Percentiles rank a stretch among this genome's conserved stretches.
Evolutionary conservation across 92 coral and sea anemone genomes (phyloP).

Genomic region (Anthopleura xanthogrammica): DNA sequence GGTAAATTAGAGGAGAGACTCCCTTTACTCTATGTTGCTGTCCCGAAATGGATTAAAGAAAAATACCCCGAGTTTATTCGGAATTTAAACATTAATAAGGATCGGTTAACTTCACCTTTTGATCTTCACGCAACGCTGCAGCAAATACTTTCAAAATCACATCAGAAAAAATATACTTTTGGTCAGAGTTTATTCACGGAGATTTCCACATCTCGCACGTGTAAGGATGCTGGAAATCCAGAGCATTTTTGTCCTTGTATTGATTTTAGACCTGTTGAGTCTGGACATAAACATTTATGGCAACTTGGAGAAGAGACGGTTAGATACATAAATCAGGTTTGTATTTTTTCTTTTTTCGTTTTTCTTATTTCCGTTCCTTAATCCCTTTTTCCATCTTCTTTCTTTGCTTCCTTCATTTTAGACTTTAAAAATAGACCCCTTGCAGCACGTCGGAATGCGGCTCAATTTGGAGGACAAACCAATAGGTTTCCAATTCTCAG

Average conservation of each 20-base stretch:
- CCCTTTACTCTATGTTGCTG: constrained; percentile 51
- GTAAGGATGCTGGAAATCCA: constrained; percentile 56
- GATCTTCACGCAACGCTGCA: constrained; percentile 64
- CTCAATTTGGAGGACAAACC: no score
- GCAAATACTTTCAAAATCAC: constrained; percentile 46
- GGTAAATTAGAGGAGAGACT: constrained; percentile 67
- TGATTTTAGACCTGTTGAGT: constrained; percentile 47
- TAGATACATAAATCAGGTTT: constrained; percentile 19
- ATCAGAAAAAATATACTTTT: constrained; percentile 14
- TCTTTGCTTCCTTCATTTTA: no score
- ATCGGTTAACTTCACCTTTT: constrained; percentile 53
- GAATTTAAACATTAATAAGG: constrained; percentile 34
- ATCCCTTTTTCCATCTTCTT: no score
- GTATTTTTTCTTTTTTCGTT: background rate
- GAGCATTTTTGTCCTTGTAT: constrained; percentile 65
- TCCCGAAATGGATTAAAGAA: constrained; percentile 55
- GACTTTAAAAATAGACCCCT: no score
- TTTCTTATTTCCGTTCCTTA: no score
- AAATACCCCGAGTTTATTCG: constrained; percentile 42
- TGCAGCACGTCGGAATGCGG: no score
- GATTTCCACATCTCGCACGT: constrained; percentile 51
- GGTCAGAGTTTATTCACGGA: constrained; percentile 63
- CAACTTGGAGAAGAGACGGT: constrained; percentile 31
- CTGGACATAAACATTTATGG: constrained; percentile 34
- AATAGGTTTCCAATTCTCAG: no score